These are phyloP conservation scores for Atrina japonica DNA, from an alignment of 2,888 invertebrate species.

Conservation along the genomic window DNA sequence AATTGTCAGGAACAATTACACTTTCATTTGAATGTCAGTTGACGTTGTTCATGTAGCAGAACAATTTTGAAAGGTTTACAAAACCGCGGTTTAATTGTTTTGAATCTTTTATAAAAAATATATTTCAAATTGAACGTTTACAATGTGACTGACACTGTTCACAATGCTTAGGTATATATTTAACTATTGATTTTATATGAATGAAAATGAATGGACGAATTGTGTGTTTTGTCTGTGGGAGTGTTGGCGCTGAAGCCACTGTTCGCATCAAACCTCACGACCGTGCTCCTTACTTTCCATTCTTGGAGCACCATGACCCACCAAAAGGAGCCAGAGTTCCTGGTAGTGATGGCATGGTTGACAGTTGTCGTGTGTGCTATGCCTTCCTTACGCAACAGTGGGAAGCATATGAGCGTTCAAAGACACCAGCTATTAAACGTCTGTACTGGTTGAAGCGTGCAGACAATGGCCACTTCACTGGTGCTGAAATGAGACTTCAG, in stretches of 20 bases:
- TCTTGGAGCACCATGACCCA: conserved; percentile 93
- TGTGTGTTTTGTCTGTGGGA: conserved; percentile 80
- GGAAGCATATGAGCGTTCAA: conserved; percentile 93
- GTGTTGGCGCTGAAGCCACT: conserved; percentile 69
- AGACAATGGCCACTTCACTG: conserved; percentile 92
- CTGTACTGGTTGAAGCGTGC: conserved; percentile 96
- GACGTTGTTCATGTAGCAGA: no score
- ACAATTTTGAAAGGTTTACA: no score
- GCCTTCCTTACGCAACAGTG: conserved; percentile 93
- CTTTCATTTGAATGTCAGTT: no score
- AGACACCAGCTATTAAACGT: conserved; percentile 91
- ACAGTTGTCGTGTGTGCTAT: conserved; percentile 92
- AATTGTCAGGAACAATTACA: no score
- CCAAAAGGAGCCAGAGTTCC: conserved; percentile 85
- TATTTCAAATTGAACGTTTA: no score
- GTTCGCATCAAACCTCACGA: conserved; percentile 67
- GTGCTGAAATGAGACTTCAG: conserved; percentile 88
- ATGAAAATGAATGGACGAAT: conserved; percentile 62
- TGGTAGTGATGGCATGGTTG: conserved; percentile 82
- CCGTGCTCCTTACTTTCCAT: conserved; percentile 90
- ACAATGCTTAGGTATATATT: not conserved
- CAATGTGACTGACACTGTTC: conserved; percentile 2
- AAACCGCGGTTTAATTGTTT: no score
- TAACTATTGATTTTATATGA: conserved; percentile 2
- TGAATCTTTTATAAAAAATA: no score